Evolutionary conservation across 2,113 vertebrate species (phyloP).

Genomic region (Bambusicola thoracicus): DNA sequence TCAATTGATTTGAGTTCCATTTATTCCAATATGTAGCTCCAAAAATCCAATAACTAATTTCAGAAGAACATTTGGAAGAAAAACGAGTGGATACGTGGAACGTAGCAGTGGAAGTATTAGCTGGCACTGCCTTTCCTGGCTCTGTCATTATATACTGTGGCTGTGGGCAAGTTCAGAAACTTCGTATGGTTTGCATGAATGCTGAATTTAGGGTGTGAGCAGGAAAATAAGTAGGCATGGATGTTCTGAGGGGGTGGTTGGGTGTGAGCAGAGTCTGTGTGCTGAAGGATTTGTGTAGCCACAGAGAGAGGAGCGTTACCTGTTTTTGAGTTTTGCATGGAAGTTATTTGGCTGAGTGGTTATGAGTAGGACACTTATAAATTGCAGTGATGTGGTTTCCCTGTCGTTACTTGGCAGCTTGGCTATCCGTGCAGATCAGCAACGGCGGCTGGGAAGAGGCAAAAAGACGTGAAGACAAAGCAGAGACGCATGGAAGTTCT

Average conservation of each 20-base stretch:
- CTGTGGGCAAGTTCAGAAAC: constrained; percentile 42
- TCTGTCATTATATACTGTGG: not conserved
- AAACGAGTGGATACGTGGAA: rapidly evolving
- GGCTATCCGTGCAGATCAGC: not conserved
- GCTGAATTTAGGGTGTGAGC: constrained; percentile 56
- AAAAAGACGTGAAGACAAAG: not conserved
- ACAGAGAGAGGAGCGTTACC: constrained; percentile 18
- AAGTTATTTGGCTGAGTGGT: constrained; percentile 38
- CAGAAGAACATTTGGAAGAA: not conserved
- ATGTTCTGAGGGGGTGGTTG: constrained; percentile 65
- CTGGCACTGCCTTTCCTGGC: not conserved
- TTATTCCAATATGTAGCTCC: not conserved
- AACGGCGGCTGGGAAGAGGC: not conserved
- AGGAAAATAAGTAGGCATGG: constrained; percentile 63
- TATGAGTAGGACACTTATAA: constrained; percentile 39
- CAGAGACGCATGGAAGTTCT: not conserved
- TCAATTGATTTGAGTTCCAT: not conserved
- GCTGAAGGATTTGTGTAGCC: constrained; percentile 65
- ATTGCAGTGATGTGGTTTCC: constrained; percentile 36
- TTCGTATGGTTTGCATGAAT: constrained; percentile 19
- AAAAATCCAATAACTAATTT: not conserved
- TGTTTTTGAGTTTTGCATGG: constrained; percentile 59
- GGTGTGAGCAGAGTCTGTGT: constrained; percentile 52
- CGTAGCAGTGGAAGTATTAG: not conserved
- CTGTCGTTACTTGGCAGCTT: constrained; percentile 46